Evolutionary conservation across 2,888 invertebrate species (phyloP).

Genomic region (Isoperla grammatica): DNA sequence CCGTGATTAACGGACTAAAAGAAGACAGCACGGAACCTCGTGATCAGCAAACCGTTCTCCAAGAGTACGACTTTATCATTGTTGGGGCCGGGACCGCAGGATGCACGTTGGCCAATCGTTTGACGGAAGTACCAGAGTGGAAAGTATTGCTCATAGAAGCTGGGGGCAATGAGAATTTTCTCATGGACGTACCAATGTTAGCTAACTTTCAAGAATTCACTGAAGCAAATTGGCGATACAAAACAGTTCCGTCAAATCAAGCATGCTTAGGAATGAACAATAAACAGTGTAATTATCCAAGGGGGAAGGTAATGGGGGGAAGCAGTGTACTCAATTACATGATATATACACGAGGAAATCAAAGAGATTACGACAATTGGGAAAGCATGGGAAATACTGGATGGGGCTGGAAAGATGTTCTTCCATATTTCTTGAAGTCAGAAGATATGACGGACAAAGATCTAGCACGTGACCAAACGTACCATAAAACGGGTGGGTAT

Average conservation of each 20-base stretch:
- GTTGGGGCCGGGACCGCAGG: slow-evolving; percentile 47
- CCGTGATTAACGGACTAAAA: too few relatives aligned
- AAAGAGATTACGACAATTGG: slow-evolving; percentile 47
- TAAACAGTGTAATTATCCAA: slow-evolving; percentile 55
- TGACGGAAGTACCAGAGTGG: slow-evolving; percentile 52
- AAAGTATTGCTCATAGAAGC: slow-evolving; percentile 67
- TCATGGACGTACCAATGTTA: slow-evolving; percentile 69
- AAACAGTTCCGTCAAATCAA: slow-evolving; percentile 73
- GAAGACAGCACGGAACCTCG: neutral
- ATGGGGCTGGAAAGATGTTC: slow-evolving; percentile 41
- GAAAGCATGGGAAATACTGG: slow-evolving; percentile 43
- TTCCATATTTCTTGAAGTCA: slow-evolving; percentile 40
- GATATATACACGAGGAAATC: slow-evolving; percentile 47
- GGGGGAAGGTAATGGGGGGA: slow-evolving; percentile 46
- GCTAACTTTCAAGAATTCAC: slow-evolving; percentile 66
- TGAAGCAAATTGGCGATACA: slow-evolving; percentile 84
- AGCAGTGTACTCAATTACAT: slow-evolving; percentile 48
- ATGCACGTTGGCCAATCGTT: slow-evolving; percentile 43
- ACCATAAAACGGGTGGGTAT: neutral
- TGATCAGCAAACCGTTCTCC: slow-evolving; percentile 35
- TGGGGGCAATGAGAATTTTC: slow-evolving; percentile 58
- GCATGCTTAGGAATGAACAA: slow-evolving; percentile 80
- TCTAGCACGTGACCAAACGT: slow-evolving; percentile 36
- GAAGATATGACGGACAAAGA: slow-evolving; percentile 51
- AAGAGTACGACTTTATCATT: slow-evolving; percentile 44